These are phyloP conservation scores for Sarcophilus harrisii DNA, from an alignment of 2,797 vertebrate species.

Conservation along the genomic window DNA sequence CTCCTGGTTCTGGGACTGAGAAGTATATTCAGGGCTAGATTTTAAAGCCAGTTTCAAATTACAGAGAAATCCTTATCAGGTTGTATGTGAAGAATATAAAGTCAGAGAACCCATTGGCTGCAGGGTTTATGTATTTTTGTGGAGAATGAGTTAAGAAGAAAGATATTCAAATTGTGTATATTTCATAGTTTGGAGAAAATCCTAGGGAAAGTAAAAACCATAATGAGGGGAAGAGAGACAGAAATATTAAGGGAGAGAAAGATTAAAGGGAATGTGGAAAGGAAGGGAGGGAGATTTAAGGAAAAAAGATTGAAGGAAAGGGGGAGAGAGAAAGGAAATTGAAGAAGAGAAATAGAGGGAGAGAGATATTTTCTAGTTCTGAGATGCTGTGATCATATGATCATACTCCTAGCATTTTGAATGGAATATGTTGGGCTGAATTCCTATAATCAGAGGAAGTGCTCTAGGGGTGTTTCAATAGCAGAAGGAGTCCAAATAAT, in stretches of 20 bases:
- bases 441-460: neutral
- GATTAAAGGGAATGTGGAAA: neutral
- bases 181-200: neutral
- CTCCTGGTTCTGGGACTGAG: slow-evolving; percentile 40
- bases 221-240: neutral
- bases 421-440: neutral
- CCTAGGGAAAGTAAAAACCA: neutral
- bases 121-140: neutral
- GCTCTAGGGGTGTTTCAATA: neutral
- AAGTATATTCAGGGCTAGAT: neutral
- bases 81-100: neutral
- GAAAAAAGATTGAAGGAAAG: too few relatives aligned
- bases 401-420: accelerated
- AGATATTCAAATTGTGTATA: neutral
- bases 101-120: neutral
- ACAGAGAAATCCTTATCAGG: neutral
- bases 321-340: neutral
- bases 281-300: neutral
- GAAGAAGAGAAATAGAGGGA: neutral
- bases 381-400: neutral
- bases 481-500: neutral
- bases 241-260: neutral
- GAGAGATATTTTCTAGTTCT: neutral
- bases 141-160: neutral
- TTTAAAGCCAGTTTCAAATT: neutral